These are phyloP conservation scores for Catagonus wagneri DNA, from an alignment of 2,113 vertebrate genomes.

Conservation along the genomic window DNA sequence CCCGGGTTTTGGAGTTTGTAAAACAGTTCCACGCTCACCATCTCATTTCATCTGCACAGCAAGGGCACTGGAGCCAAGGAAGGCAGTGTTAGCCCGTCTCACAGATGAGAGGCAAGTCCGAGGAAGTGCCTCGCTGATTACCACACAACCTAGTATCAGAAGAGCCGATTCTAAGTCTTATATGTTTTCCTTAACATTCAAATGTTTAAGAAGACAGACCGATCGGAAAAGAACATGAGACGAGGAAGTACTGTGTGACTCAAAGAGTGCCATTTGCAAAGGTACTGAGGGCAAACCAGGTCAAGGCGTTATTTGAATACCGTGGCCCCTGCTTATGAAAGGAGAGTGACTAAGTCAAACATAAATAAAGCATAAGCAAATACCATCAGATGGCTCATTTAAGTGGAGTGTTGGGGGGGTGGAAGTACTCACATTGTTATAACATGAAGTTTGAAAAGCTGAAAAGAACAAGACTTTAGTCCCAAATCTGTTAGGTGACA, in stretches of 20 bases:
- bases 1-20: background rate
- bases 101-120: background rate
- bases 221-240: background rate
- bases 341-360: background rate
- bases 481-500: background rate
- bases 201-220: background rate
- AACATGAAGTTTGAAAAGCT: conserved; percentile 22
- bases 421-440: background rate
- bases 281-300: background rate
- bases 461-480: background rate
- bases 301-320: background rate
- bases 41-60: background rate
- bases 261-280: conserved; percentile 10
- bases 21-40: background rate
- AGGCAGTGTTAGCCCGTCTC: background rate
- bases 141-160: background rate
- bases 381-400: background rate
- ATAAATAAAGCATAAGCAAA: conserved; percentile 32
- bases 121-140: background rate
- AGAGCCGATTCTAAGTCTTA: background rate
- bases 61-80: background rate
- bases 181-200: background rate
- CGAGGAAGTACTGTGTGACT: background rate
- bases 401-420: background rate
- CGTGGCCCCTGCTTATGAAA: background rate